Base-by-base conservation (phyloP, 2,797 vertebrate genomes). In the Fringilla coelebs region DNA sequence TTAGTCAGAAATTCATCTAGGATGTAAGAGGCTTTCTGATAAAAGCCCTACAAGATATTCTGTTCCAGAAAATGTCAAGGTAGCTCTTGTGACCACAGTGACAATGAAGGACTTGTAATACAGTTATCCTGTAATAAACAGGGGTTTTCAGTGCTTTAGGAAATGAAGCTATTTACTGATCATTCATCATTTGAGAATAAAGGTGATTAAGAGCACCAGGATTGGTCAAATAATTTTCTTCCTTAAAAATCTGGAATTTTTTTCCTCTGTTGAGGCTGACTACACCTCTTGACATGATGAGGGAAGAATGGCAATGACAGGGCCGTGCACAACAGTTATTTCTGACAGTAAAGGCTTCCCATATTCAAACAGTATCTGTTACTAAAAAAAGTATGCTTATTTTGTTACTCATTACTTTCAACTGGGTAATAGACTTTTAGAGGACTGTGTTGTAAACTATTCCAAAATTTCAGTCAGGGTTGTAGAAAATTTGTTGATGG, bases 111-210 rank as follows among this genome's bases (percentile, higher is more conserved):
- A 75, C 70, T 78, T 89, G 26, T 89, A 89, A 93, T 57, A 32
- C 38, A 61, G 93, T 85, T 90, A 75, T 93, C 31, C 51, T 91
- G 77, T 86, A 89, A 95, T 91, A 75, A 96, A 80, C 65, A 85
- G 79, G 73, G 60, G 9, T 52, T 89, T 95, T 88, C 84, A 88
- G 85, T 82, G n/a, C 36, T 95, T 87, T 87, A 93, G 85, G 94
- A 97, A 62, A 55, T 91, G 52, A 96, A 97, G 95, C 97, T 97
- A 87, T 88, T 94, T 91, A 88, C 91, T 95, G 85, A 94, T 91
- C 95, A 94, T 96, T 97, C 66, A 94, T 97, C 95, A 97, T 89
- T 87, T 93, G 60, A 97, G 94, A 97, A 97, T 97, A 97, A 93
- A 97, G 93, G 65, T 97, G 95, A 98, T 94, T 91, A 97, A 98